Evolutionary conservation across 2,113 vertebrate species (phyloP).

Genomic region (Zosterops lateralis): DNA sequence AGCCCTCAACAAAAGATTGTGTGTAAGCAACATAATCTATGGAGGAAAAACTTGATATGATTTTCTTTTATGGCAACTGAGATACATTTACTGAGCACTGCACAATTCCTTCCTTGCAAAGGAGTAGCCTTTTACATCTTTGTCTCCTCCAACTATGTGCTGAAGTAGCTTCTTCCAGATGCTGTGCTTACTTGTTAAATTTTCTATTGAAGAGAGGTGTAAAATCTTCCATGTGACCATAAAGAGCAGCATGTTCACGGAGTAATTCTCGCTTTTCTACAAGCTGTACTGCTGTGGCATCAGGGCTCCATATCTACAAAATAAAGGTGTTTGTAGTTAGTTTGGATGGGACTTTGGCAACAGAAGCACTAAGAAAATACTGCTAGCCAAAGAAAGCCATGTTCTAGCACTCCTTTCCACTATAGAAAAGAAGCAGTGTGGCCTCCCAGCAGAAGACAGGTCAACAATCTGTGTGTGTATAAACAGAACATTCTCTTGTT

Average conservation of each 20-base stretch:
- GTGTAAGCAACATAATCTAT: background rate
- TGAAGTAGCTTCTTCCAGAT: constrained; percentile 23
- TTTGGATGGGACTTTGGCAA: background rate
- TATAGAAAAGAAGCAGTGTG: background rate
- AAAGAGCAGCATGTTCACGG: constrained; percentile 61
- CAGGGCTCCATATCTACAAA: constrained; percentile 82
- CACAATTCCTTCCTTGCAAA: background rate
- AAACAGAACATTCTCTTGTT: background rate
- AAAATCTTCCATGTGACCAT: constrained; percentile 80
- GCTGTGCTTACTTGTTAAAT: constrained; percentile 61
- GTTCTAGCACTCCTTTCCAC: background rate
- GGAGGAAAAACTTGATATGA: background rate
- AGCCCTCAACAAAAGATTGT: background rate
- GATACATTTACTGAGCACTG: background rate
- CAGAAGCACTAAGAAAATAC: background rate
- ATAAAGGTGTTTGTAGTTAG: background rate
- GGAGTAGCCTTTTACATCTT: background rate
- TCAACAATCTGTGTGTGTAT: background rate
- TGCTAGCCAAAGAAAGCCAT: background rate
- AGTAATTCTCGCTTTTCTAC: constrained; percentile 74
- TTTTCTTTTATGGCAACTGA: background rate
- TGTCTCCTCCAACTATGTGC: background rate
- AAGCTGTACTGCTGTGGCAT: constrained; percentile 75
- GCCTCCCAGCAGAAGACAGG: background rate
- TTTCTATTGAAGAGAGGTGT: constrained; percentile 80